Base-by-base conservation (phyloP, 2,888 invertebrate genomes). In the Dolichomitus sp. region DNA sequence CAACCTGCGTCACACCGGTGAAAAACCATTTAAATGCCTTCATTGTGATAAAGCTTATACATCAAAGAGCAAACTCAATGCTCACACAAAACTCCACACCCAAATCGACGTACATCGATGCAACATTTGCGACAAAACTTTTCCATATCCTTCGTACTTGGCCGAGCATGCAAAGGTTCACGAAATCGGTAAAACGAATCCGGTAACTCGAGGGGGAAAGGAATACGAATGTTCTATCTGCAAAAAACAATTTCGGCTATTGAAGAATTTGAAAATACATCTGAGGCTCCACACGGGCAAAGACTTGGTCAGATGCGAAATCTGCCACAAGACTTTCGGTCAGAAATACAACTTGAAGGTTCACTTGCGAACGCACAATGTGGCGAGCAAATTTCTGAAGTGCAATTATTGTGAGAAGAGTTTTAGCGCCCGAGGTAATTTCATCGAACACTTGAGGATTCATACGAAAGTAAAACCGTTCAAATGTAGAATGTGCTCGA, bases 101-200 rank as follows among this genome's bases (percentile, higher is more conserved):
- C 88, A 88, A 78, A 90, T 88, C 2, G 91, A 93, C 65, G 86
- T 93, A 40, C 91, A 94, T 81, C 91, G 89, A 4, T 94, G 94
- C 70, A 88, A 89, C 42, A 84, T 93, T 9, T 94, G 94, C 82
- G 90, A 93, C 17, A 94, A 94, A 81, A 89, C 90, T 50, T 94
- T 94, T 83, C 85, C 93, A 0, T 94, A 93, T 86, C 94, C 93
- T 0, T 94, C 94, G 0, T 93, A 94, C 63, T 84, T 94, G 17
- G 90, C 88, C 54, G 93, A 94, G 23, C 94, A 94, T 54, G 68
- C 88, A 66, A 93, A 93, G 70, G 89, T 90, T 4, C 94, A 94
- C 74, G 86, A 89, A 27, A 80, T 85, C 17, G 14, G 72, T 0
- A 87, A 78, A 37, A 74, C 7, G 5, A 7, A 52, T 4, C 37